A percentile compares a stretch with the other conserved stretches of the same genome.
Conservation (phyloP, 2,888 invertebrate genomes). For the Synergus umbraculus region DNA sequence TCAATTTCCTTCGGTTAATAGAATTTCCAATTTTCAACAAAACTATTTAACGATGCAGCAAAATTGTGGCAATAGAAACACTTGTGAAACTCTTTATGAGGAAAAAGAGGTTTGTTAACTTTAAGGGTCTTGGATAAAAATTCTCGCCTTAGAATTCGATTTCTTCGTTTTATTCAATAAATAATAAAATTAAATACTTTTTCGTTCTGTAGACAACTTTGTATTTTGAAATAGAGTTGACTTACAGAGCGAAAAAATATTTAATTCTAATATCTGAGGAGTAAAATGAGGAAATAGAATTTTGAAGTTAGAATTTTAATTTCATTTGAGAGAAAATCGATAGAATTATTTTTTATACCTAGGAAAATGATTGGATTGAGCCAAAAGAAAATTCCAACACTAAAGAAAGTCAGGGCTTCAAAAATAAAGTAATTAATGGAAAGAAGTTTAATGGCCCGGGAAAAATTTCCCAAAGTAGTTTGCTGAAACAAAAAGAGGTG, state of each 20-base stretch:
- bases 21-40: neutral
- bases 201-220: too few species aligned
- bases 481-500: neutral
- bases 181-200: too few species aligned
- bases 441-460: neutral
- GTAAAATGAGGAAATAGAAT: too few species aligned
- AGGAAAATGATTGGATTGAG: neutral
- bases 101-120: constrained; percentile 28
- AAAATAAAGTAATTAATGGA: constrained; percentile 1
- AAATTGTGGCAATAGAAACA: constrained; percentile 29
- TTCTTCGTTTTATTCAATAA: too few species aligned
- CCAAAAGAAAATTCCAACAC: too few species aligned
- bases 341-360: neutral
- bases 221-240: too few species aligned
- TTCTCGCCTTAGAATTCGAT: too few species aligned
- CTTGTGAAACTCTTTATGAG: constrained; percentile 31
- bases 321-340: neutral
- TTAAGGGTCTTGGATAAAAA: too few species aligned
- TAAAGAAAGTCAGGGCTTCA: neutral
- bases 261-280: too few species aligned
- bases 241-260: too few species aligned
- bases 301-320: neutral
- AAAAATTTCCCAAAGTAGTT: neutral
- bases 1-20: neutral
- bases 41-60: constrained; percentile 17